Conservation (phyloP, 2,797 vertebrate species). For the Amphiprion clarkii region DNA sequence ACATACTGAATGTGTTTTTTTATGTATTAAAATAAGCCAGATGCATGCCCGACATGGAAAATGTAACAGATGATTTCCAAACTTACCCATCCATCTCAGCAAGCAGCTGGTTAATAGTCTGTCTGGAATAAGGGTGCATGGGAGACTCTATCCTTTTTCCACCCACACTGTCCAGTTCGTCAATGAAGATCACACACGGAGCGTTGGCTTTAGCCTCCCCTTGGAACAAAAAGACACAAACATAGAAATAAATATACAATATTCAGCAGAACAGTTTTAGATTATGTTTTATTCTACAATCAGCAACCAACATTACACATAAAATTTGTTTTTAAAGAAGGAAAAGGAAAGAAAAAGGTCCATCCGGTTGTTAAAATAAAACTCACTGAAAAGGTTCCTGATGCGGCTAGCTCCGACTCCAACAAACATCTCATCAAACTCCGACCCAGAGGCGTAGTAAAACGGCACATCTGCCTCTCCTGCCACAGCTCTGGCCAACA, state of each 20-base stretch:
- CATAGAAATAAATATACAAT: neutral
- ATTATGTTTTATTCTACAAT: too few species aligned
- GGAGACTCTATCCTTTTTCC: slow-evolving; percentile 99
- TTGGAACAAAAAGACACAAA: slow-evolving; percentile 62
- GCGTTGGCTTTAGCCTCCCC: slow-evolving; percentile 97
- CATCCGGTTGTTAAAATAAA: neutral
- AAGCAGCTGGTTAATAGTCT: slow-evolving; percentile 99
- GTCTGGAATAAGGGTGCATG: slow-evolving; percentile 99
- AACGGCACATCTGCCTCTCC: slow-evolving; percentile 98
- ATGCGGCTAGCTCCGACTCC: slow-evolving; percentile 99
- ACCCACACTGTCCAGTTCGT: slow-evolving; percentile 98
- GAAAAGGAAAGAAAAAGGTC: neutral
- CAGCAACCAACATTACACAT: neutral
- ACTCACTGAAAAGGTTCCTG: slow-evolving; percentile 96
- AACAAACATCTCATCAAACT: slow-evolving; percentile 99
- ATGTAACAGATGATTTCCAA: neutral
- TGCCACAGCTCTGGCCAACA: slow-evolving; percentile 96
- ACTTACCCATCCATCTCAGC: slow-evolving; percentile 98
- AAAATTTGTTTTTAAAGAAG: neutral
- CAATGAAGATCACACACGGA: slow-evolving; percentile 98
- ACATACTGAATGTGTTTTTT: neutral
- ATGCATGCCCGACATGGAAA: neutral
- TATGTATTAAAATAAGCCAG: neutral
- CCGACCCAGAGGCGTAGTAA: slow-evolving; percentile 97
- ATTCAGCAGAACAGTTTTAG: neutral